A percentile compares a stretch with the other conserved stretches of the same genome.
These are phyloP conservation scores for Globia sparganii DNA, from an alignment of 2,888 invertebrate species.

Conservation along the genomic window DNA sequence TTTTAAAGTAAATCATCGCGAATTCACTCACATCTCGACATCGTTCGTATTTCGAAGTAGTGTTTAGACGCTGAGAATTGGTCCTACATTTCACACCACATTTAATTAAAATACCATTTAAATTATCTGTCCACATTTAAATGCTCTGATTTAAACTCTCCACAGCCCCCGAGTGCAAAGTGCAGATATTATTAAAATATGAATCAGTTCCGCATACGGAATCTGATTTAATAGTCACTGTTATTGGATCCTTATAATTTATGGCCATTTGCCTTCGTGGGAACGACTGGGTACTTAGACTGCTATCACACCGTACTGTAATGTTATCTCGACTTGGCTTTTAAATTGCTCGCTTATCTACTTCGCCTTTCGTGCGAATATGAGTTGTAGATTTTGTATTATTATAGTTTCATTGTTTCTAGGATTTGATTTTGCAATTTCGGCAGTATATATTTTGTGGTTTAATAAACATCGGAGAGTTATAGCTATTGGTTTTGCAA, in stretches of 20 bases:
- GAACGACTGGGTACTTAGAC: conserved; percentile 73
- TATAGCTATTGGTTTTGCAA: background rate
- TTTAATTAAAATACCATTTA: conserved; percentile 30
- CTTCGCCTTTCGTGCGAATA: conserved; percentile 41
- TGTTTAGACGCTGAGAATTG: background rate
- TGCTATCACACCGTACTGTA: conserved; percentile 62
- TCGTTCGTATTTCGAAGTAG: background rate
- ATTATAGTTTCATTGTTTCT: conserved; percentile 32
- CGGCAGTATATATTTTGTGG: background rate
- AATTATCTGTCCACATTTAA: conserved; percentile 27
- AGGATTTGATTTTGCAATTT: background rate
- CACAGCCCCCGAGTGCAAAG: conserved; percentile 58
- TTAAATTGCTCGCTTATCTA: conserved; percentile 51
- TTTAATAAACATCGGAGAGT: background rate
- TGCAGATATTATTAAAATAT: conserved; percentile 76
- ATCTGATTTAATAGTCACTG: conserved; percentile 87
- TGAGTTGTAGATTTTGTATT: conserved; percentile 31
- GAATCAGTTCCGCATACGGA: conserved; percentile 77
- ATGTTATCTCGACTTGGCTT: conserved; percentile 46
- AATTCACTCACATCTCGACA: background rate
- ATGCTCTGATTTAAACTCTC: conserved; percentile 62
- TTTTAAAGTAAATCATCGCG: background rate
- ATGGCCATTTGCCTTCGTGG: conserved; percentile 83
- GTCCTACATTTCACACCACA: background rate
- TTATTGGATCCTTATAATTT: conserved; percentile 88